Base-by-base conservation (phyloP, 1,140 invertebrate species). In the Ceratosolen fusciceps region DNA sequence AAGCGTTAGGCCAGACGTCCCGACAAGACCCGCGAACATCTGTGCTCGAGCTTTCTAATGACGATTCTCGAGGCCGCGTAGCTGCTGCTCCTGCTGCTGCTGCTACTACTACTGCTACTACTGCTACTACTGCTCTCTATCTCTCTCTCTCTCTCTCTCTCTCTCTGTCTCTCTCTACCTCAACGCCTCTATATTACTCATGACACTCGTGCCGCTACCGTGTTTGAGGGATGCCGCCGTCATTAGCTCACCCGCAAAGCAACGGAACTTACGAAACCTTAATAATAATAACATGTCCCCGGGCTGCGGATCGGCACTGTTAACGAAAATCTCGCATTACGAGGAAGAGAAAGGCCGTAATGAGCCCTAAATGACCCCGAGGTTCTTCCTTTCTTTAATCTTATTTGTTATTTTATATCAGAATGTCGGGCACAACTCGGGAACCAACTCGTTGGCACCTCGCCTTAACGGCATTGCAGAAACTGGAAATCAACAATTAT, bases 31-130 rank as follows among this genome's bases (percentile, higher is more conserved):
- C 19, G 9, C 8, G 1, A 12, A 26, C 16, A 14, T 47, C 10
- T 24, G 5, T 16, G 10, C 34, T 21, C 49, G 52, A n/a, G 65
- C 65, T 70, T 77, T 70, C 75, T 43, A 77, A 70, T n/a, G n/a
- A n/a, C 74, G 49, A 68, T 19, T 56, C 24, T 19, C 21, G 10
- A 43, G 12, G 47, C 31, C 19, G 47, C 60, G 60, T 37, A 31
- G 10, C 60, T 62, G 31, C 21, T 19, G 10, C n/a, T 37, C n/a
- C 2, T 9, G 14, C 21, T 37, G 5, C 31, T 34, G 31, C 19
- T 34, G n/a, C n/a, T n/a, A n/a, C n/a, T n/a, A n/a, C n/a, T n/a
- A n/a, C n/a, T n/a, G n/a, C n/a, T n/a, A n/a, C n/a, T n/a, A n/a
- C n/a, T n/a, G n/a, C n/a, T n/a, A n/a, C n/a, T n/a, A n/a, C n/a